phyloP scores from a whole-genome alignment of 2,113 vertebrate species.

The Mugil cephalus region DNA sequence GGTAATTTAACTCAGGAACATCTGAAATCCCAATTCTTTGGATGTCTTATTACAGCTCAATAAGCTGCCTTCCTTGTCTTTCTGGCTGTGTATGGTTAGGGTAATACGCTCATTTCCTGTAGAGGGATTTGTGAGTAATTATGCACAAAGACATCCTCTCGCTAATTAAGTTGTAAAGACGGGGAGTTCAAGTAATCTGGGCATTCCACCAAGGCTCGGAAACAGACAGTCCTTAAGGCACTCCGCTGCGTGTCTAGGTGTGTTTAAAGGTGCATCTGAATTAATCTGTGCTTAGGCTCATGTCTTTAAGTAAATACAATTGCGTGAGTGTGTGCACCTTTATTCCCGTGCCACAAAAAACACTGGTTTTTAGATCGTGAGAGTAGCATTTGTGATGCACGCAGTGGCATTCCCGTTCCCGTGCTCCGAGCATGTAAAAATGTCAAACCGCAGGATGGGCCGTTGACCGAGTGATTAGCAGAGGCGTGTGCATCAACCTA shows the following conservation, averaged over 20 bases:
- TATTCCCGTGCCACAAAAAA: slow-evolving; percentile 10
- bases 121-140: slow-evolving; percentile 79
- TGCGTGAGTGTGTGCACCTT: slow-evolving; percentile 27
- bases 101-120: slow-evolving; percentile 74
- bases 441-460: slow-evolving; percentile 1
- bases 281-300: slow-evolving; percentile 20
- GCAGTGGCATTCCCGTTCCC: neutral
- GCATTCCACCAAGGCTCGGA: slow-evolving; percentile 61
- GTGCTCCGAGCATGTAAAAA: neutral
- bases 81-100: slow-evolving; percentile 34
- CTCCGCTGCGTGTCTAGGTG: slow-evolving; percentile 43
- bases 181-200: slow-evolving; percentile 70
- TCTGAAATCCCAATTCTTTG: slow-evolving; percentile 69
- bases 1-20: slow-evolving; percentile 66
- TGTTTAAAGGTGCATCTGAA: slow-evolving; percentile 33
- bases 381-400: neutral
- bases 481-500: slow-evolving; percentile 26
- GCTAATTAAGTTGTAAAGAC: slow-evolving; percentile 74
- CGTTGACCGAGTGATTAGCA: slow-evolving; percentile 17
- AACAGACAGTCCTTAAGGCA: slow-evolving; percentile 57
- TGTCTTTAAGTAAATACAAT: slow-evolving; percentile 30
- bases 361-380: neutral
- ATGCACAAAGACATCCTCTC: slow-evolving; percentile 76
- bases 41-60: slow-evolving; percentile 62
- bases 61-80: slow-evolving; percentile 64